phyloP scores from a whole-genome alignment of 2,888 invertebrate genomes.

The Liposcelis brunnea region DNA sequence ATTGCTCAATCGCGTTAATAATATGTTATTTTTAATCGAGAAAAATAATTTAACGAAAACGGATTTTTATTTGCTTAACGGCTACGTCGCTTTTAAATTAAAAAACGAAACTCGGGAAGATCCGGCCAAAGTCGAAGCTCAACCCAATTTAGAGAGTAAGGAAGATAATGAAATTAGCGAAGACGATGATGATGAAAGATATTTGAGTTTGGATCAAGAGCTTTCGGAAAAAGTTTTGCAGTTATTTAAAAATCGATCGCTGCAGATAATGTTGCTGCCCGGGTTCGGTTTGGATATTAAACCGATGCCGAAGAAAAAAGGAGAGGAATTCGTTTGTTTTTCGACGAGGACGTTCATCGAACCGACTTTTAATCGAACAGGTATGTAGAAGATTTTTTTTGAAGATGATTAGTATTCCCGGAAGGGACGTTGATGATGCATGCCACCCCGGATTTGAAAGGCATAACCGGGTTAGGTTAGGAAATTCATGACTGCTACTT shows the following conservation, averaged over 20 bases:
- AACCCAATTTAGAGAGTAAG: neutral
- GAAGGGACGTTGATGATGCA: too few species aligned
- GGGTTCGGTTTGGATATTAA: slow-evolving; percentile 1
- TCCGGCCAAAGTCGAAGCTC: neutral
- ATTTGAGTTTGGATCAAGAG: too few species aligned
- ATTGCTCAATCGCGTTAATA: slow-evolving; percentile 6
- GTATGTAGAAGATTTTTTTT: neutral
- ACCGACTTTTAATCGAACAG: slow-evolving; percentile 4
- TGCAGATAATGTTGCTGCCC: neutral
- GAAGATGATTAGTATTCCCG: neutral
- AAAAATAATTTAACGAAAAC: neutral
- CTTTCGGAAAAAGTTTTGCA: neutral
- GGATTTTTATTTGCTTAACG: slow-evolving; percentile 5
- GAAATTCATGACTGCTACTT: too few species aligned
- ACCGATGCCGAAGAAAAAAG: neutral
- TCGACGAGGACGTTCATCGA: neutral
- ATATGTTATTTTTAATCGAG: slow-evolving; percentile 4
- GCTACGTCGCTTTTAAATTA: slow-evolving; percentile 5
- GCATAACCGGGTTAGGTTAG: too few species aligned
- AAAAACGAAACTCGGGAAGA: neutral
- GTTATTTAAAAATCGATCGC: neutral
- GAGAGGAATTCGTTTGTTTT: slow-evolving; percentile 1
- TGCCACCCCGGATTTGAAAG: too few species aligned
- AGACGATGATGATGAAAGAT: slow-evolving; percentile 6
- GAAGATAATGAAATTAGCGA: neutral